Base-by-base conservation (phyloP, 2,888 invertebrate genomes). In the Pimpla rufipes region DNA sequence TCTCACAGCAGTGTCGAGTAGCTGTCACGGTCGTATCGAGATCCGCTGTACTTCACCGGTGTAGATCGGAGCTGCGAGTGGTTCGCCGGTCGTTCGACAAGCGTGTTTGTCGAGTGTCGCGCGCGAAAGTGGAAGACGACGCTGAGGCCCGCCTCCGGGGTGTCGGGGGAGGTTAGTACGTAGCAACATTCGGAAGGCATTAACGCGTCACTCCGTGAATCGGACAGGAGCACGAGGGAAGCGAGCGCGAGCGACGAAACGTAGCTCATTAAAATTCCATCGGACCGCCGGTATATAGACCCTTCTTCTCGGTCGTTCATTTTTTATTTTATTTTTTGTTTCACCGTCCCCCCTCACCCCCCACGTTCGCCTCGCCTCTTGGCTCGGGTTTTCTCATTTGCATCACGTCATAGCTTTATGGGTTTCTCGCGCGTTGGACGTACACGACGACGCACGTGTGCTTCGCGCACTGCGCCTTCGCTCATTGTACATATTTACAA, bases 191-290 rank as follows among this genome's bases (percentile, higher is more conserved):
- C 87, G 87, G 89, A 88, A 89, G 86, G 87, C 90, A 90, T 91
- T 90, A 90, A 88, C 88, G 89, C 89, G 88, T 90, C 90, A 87
- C 88, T 89, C 87, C 85, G 85, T 79, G 78, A 88, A 88, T 87
- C 88, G 80, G 90, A 89, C 89, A 85, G 86, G 68, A 80, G 70
- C 42, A 55, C 2, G 29, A 29, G 64, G 68, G 68, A 73, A 74
- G 62, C 68, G 62, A 80, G 73, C 45, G 59, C 71, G 84, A 87
- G 85, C 88, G 89, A 88, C 87, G 89, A 87, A 89, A 89, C 87
- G 88, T 73, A 85, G 89, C 91, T 91, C 91, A 91, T 91, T 91
- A 91, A 91, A 91, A 91, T 91, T 91, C 91, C 91, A 89, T 90
- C 87, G 89, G 85, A 68, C 83, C 77, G 67, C 40, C 66, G 66